Evolutionary conservation across 2,888 invertebrate species (phyloP).

Genomic region (Coelopa pilipes): DNA sequence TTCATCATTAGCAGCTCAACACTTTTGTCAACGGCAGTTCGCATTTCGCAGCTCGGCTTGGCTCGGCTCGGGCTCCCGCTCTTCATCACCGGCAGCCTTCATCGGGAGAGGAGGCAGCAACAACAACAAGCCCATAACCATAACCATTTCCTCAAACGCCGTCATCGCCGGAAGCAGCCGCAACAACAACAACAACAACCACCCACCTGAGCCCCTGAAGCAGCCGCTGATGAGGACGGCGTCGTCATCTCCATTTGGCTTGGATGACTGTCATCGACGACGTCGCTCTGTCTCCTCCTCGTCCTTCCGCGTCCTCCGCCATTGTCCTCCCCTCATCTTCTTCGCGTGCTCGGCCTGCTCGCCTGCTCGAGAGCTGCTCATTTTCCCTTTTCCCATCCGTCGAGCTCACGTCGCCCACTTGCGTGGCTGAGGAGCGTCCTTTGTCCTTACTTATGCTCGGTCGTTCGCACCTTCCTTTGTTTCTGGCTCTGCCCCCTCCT

Average conservation of each 20-base stretch:
- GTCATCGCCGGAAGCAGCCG: neutral
- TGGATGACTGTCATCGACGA: neutral
- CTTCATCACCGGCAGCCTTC: constrained; percentile 9
- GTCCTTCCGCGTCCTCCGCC: constrained; percentile 6
- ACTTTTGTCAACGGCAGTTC: constrained; percentile 4
- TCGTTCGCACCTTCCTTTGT: too few species aligned
- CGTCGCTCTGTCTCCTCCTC: constrained; percentile 5
- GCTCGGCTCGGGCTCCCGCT: neutral
- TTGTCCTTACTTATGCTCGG: neutral
- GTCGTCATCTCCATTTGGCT: constrained; percentile 5
- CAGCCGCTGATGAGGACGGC: neutral
- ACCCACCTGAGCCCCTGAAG: too few species aligned
- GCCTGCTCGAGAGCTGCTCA: constrained; percentile 31
- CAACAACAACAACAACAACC: constrained; percentile 1
- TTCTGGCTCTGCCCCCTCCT: too few species aligned
- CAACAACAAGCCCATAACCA: neutral
- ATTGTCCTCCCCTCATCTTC: constrained; percentile 3
- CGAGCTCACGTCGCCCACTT: constrained; percentile 11
- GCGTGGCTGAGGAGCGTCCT: neutral
- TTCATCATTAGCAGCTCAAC: neutral
- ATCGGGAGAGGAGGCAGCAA: neutral
- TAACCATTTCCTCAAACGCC: neutral
- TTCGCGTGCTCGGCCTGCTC: neutral
- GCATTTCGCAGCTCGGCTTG: neutral
- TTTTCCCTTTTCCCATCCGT: constrained; percentile 28